Base-by-base conservation (phyloP, 2,888 invertebrate species). In the Sinopyrophorus schimmeli region DNA sequence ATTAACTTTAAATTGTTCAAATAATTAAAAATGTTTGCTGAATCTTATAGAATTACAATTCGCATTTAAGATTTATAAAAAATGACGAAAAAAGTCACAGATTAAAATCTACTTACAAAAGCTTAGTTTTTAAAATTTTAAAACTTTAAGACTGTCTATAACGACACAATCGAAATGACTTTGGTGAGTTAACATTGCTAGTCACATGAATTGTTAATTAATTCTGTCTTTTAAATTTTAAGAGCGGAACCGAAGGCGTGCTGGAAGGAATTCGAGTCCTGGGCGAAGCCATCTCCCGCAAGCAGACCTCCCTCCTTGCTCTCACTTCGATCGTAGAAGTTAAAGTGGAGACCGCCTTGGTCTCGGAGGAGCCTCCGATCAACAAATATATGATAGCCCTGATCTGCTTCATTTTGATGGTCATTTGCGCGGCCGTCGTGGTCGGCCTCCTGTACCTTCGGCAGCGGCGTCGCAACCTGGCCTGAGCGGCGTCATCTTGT, bases 271-370 rank as follows among this genome's bases (percentile, higher is more conserved):
- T 83, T 15, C 69, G 79, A 40, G 72, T 80, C 9, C 71, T 87
- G 31, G 83, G 84, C 0, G 82, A 83, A 62, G 73, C 81, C 11
- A 79, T 87, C 12, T 82, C 83, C 15, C 76, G 82, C 6, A 82
- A 82, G 60, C 78, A 79, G 65, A 77, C 80, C 1, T 77, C 80
- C 49, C 69, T 80, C 17, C 73, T 80, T n/a, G 80, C 83, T 2
- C 72, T 89, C 24, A 80, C 84, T 30, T 86, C 89, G 10, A 85
- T 89, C 20, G 75, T 87, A 3, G 88, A 89, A 71, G 87, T 89
- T 21, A 85, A 86, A 70, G 84, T 86, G 10, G 87, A 88, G 72
- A 86, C 87, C 2, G 84, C 86, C 0, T 68, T 84, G 7, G 74
- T 83, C 34, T 78, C 79, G 50, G 78, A 76, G 50, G 74, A 75